Base-by-base conservation (phyloP, 2,797 vertebrate species). In the Phylloscopus collybita region DNA sequence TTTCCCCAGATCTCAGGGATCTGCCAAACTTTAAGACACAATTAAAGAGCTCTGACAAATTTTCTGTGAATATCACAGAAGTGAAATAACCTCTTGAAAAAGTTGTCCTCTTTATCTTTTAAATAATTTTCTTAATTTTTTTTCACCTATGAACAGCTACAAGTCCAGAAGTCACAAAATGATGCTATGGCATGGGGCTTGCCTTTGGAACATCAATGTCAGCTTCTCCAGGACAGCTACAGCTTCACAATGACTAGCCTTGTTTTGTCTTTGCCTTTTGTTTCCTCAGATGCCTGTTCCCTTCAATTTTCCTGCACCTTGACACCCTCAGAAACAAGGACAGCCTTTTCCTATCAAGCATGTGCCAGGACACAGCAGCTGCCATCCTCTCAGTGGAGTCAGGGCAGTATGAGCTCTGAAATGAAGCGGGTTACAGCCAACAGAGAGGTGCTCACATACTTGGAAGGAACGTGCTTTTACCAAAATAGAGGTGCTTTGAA, bases 261-360 rank as follows among this genome's bases (percentile, higher is more conserved):
- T 49, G 19, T 18, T 80, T 73, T 18, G 40, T 18, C 16, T 42
- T 53, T 6, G 3, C 12, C 18, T 81, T 81, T 56, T 79, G 9
- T 29, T 79, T 26, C 54, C 25, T 30, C 5, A 1, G 38, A 64
- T 32, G n/a, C 16, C 17, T 15, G 10, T 27, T 38, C 21, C 21
- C 32, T 61, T 69, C 45, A 21, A 36, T 51, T 62, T 80, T 42
- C 16, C 56, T 86, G 51, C 23, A 62, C 27, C 34, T 44, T 3
- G 10, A 80, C 20, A 57, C 32, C 8, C 42, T 61, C 10, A 40
- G n/a, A 67, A 92, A 44, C 22, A 49, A 38, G 0, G 0, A 53
- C 11, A 50, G 15, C 6, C 4, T 80, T 47, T 51, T 66, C 12
- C n/a, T 54, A 30, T 5, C 2, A 8, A 70, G n/a, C 6, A 47